Base-by-base conservation (phyloP, 2,888 invertebrate genomes). In the Campoplex capitator region DNA sequence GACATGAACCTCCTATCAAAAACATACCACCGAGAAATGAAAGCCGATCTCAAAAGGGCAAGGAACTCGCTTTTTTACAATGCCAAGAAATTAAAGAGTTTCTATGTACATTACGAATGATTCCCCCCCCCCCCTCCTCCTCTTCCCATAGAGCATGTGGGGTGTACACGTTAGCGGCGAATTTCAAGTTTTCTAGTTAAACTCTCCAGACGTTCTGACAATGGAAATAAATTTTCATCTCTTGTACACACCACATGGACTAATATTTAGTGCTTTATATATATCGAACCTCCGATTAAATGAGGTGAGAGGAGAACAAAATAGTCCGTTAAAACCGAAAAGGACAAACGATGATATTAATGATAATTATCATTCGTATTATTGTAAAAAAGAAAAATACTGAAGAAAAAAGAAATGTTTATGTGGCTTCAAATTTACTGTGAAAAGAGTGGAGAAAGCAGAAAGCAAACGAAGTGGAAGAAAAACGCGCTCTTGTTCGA, bases 21-120 rank as follows among this genome's bases (percentile, higher is more conserved):
- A 93, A 93, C 93, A 93, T 93, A 93, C 92, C 92, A 91, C 91
- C 92, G 91, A 23, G 23, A 92, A 92, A 91, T 93, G 92, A 93
- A 93, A 93, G 92, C 93, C 91, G 81, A 82, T 83, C 91, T 90
- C 42, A 91, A 92, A 93, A 93, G 93, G 93, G 92, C 93, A 93
- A 94, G 92, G 92, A 93, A 93, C 93, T 93, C 76, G 86, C 85
- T 88, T 80, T 84, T 90, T 93, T 93, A 93, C 93, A 93, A 94
- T 93, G 92, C 92, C 91, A 92, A 93, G 92, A 93, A 93, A 93
- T 94, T 93, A 92, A 93, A 93, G 23, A 23, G 92, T 93, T 93
- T 93, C 92, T 92, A 91, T 91, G 88, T 89, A 88, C 58, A 28
- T 65, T 2, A 42, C 82, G 48, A 76, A 76, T 76, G 48, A 11